Evolutionary conservation across 2,888 invertebrate genomes (phyloP).

Genomic region (Ommatoiulus sabulosus): DNA sequence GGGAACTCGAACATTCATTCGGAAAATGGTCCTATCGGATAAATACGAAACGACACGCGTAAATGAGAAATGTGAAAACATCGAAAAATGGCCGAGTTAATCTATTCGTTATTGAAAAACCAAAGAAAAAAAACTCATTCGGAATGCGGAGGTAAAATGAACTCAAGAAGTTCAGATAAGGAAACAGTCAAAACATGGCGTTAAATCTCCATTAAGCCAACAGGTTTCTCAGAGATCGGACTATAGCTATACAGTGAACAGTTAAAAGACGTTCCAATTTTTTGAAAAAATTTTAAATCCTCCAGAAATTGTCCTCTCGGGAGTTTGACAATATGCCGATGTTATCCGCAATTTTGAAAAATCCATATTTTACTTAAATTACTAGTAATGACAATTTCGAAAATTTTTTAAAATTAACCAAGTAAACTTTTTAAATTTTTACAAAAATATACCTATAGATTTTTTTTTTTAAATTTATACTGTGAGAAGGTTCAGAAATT

Average conservation of each 20-base stretch:
- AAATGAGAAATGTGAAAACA: too few relatives aligned
- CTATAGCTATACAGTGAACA: not conserved
- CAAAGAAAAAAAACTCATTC: not conserved
- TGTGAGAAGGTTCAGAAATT: too few relatives aligned
- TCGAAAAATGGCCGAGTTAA: not conserved
- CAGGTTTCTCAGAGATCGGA: not conserved
- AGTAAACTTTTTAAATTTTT: too few relatives aligned
- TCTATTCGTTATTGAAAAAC: not conserved
- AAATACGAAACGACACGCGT: too few relatives aligned
- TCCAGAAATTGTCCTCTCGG: not conserved
- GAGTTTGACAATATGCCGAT: not conserved
- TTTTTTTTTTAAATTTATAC: too few relatives aligned
- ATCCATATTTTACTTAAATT: too few relatives aligned
- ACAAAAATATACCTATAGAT: too few relatives aligned
- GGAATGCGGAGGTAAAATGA: constrained; percentile 34
- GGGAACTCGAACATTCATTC: too few relatives aligned
- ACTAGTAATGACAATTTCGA: too few relatives aligned
- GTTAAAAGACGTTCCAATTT: not conserved
- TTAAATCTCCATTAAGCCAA: not conserved
- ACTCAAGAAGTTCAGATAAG: not conserved
- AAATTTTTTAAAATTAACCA: too few relatives aligned
- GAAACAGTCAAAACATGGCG: not conserved
- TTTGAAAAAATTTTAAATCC: not conserved
- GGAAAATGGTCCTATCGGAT: too few relatives aligned
- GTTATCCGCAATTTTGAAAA: too few relatives aligned